phyloP scores from a whole-genome alignment of 2,888 invertebrate species.

The Drosophila paramelanica region DNA sequence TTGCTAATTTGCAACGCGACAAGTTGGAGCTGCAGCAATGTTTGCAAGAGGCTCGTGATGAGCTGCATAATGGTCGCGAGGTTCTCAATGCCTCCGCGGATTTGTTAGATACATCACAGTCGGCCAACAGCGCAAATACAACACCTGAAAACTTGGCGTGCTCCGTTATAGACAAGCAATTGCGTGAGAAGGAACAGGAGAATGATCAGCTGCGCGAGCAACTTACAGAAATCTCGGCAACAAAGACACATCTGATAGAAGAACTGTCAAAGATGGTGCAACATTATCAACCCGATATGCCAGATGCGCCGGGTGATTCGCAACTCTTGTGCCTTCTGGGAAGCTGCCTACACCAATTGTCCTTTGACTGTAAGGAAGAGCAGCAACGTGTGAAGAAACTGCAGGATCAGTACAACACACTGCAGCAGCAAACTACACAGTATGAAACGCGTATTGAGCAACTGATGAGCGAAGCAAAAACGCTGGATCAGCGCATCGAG shows the following conservation, averaged over 20 bases:
- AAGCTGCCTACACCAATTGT: slow-evolving; percentile 6
- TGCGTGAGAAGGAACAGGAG: slow-evolving; percentile 83
- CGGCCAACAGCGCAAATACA: slow-evolving; percentile 62
- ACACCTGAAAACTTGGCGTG: slow-evolving; percentile 83
- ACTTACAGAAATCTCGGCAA: slow-evolving; percentile 36
- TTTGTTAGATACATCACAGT: slow-evolving; percentile 74
- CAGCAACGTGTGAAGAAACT: slow-evolving; percentile 15
- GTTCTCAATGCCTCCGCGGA: slow-evolving; percentile 79
- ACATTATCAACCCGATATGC: slow-evolving; percentile 2
- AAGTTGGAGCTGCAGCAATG: slow-evolving; percentile 81
- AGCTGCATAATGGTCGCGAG: slow-evolving; percentile 60
- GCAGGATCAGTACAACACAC: slow-evolving; percentile 17
- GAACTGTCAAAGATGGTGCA: slow-evolving; percentile 6
- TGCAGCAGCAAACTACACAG: not conserved
- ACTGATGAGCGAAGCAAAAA: not conserved
- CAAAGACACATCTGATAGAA: not conserved
- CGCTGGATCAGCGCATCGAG: not conserved
- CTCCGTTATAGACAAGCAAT: slow-evolving; percentile 83
- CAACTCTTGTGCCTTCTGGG: slow-evolving; percentile 11
- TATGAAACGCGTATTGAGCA: not conserved
- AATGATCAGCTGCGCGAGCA: slow-evolving; percentile 67
- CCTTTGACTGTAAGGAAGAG: not conserved
- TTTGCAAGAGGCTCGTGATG: slow-evolving; percentile 76
- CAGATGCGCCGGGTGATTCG: not conserved
- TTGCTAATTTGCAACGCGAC: slow-evolving; percentile 66